Evolutionary conservation across 2,113 vertebrate genomes (phyloP), one percentile per base, ranked within the genome.

Genomic region (Nasalis larvatus): DNA sequence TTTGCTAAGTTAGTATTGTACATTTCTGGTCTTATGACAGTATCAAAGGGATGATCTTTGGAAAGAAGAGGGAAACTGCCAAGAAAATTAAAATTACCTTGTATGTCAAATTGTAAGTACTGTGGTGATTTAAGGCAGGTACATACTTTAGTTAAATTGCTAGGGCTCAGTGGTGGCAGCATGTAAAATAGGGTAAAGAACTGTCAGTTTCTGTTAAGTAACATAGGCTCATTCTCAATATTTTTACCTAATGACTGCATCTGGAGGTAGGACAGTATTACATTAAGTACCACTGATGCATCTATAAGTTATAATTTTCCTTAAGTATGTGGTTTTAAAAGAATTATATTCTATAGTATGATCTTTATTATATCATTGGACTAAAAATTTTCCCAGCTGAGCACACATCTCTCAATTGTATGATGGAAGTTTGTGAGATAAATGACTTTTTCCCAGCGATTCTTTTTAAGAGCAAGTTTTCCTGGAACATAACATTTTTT

Each of bases 271-370:
- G 92, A 63, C 71, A 87, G n/a, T 56, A 47, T 94, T 78, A 74
- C 56, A 58, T 35, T 94, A 54, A 93, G 40, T 63, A 81, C 25
- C 49, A 87, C 27, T 32, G 40, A 45, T 90, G 3, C 25, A 68
- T 88, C 56, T 9, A 3, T 81, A 58, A 91, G 63, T 92, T 94
- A 20, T 52, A 85, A 88, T 89, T 69, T 91, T 93, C 45, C 86
- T 95, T 96, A 93, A 86, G 42, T 94, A 76, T 77, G 54, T 89
- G 66, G 52, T 71, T 92, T 94, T 47, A 47, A 85, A 73, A 63
- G 16, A 90, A 32, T 66, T 80, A 84, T 91, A 60, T 83, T 95
- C 30, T 78, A 85, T 90, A 92, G 40, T 78, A 71, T 96, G 30
- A 86, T 90, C 20, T 91, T 91, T 86, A 77, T 93, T 93, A 85